phyloP scores from a whole-genome alignment of 2,797 vertebrate genomes.

The Hafferia zeledoni region DNA sequence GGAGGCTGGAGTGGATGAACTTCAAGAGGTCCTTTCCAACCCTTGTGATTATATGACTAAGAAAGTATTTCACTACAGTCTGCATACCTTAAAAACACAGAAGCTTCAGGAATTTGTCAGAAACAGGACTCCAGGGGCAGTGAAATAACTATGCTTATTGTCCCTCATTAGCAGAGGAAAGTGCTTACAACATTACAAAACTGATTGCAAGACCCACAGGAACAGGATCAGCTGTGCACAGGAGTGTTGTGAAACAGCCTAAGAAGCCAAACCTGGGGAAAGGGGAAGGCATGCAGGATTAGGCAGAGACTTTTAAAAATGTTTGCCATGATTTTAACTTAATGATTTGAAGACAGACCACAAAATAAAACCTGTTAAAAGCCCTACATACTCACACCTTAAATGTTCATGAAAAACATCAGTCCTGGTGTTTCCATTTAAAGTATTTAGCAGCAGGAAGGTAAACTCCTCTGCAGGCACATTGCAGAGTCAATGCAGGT shows the following conservation, averaged over 20 bases:
- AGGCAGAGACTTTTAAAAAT: background rate
- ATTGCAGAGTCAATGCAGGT: background rate
- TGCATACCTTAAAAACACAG: background rate
- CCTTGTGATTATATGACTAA: background rate
- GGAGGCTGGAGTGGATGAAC: background rate
- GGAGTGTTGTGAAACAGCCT: background rate
- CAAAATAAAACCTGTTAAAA: background rate
- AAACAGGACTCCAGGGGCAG: background rate
- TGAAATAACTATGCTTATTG: background rate
- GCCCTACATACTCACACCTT: background rate
- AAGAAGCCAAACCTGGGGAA: background rate
- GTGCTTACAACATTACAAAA: background rate
- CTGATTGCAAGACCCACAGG: background rate
- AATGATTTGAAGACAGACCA: background rate
- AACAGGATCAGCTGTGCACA: background rate
- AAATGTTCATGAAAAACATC: background rate
- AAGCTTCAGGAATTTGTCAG: background rate
- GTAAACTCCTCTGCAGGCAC: background rate
- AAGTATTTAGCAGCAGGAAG: background rate
- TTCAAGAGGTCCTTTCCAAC: background rate
- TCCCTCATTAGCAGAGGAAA: background rate
- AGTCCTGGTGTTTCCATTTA: background rate
- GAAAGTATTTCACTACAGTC: background rate
- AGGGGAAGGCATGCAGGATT: background rate
- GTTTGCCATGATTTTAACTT: background rate